These are phyloP conservation scores for Abrostola triplasia DNA, from an alignment of 2,888 invertebrate genomes.

Conservation along the genomic window DNA sequence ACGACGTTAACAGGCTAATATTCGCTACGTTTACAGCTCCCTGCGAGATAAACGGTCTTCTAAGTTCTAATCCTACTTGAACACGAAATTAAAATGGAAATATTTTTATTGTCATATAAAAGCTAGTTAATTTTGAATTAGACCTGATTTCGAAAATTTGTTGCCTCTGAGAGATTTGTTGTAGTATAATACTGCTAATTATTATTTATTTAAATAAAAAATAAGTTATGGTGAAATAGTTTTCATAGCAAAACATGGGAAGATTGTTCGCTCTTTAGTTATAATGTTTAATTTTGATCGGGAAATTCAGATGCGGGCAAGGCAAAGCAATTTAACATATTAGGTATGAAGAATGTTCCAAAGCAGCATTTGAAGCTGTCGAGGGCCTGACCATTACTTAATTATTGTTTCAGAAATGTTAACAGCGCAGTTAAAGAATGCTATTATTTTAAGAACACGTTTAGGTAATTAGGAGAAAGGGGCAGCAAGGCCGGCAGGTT, in stretches of 20 bases:
- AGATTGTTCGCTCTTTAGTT: no score
- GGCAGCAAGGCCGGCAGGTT: constrained; percentile 66
- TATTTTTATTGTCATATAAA: constrained; percentile 20
- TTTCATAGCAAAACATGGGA: no score
- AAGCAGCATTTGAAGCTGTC: constrained; percentile 30
- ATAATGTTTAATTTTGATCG: no score
- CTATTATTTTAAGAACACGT: constrained; percentile 64
- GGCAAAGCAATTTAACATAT: constrained; percentile 33
- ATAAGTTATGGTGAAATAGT: no score
- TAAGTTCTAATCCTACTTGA: constrained; percentile 14
- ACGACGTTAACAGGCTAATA: constrained; percentile 64
- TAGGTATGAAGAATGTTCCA: constrained; percentile 38
- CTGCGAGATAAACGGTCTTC: constrained; percentile 27
- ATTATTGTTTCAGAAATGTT: constrained; percentile 49
- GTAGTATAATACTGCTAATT: no score
- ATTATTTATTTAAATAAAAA: no score
- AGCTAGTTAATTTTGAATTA: constrained; percentile 13
- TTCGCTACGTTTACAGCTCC: constrained; percentile 53
- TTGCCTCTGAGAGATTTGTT: no score
- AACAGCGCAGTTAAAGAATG: constrained; percentile 49
- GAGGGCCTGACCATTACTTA: constrained; percentile 36
- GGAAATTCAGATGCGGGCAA: constrained; percentile 25
- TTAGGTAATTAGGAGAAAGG: constrained; percentile 73
- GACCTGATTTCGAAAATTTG: constrained; percentile 12
- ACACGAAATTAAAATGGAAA: constrained; percentile 31